Evolutionary conservation across 2,797 vertebrate genomes (phyloP), one percentile per base, ranked within the genome.

Genomic region (Sus cebifrons): DNA sequence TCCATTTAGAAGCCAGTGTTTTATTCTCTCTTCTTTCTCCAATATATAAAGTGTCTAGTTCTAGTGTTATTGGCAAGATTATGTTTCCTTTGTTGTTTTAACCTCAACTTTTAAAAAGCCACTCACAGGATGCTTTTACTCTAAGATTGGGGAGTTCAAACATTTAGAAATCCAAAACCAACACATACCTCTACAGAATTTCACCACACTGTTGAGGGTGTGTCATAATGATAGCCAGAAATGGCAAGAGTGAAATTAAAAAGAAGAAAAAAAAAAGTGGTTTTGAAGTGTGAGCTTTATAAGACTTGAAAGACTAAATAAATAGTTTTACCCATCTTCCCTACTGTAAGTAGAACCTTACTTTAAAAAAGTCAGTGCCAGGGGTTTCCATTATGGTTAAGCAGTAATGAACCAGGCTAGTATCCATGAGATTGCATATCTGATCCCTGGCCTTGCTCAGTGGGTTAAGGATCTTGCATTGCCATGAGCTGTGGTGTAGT

Each of bases 51-150:
- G 8, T 82, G 9, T 96, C 64, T 93, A 27, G 20, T 92, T 95
- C 83, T 73, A 60, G 27, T 49, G 2, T 83, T 96, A 81, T 81
- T 84, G 78, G 88, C 32, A 96, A 94, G 92, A 90, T 79, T 82
- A 71, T 86, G n/a, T 94, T 97, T 88, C 20, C 44, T 84, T 93
- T 96, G 64, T 73, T 95, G 44, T 86, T 94, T 96, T 96, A 97
- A 96, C 29, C 65, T 70, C 83, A 91, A 0, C 60, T 96, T 95
- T 96, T 74, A 62, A 75, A 94, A 94, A 92, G 40, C 11, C 20
- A 25, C 18, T 87, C 73, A 74, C 54, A 73, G 32, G 18, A 52
- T 75, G 36, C 44, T 91, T 77, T 89, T 67, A 36, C n/a, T 44
- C 58, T 44, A 74, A 60, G 40, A 94, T 1, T 68, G 73, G 75